A percentile compares a stretch with the other conserved stretches of the same genome.
These are phyloP conservation scores for Meiosimyza platycephala DNA, from an alignment of 2,888 invertebrate species.

Conservation along the genomic window DNA sequence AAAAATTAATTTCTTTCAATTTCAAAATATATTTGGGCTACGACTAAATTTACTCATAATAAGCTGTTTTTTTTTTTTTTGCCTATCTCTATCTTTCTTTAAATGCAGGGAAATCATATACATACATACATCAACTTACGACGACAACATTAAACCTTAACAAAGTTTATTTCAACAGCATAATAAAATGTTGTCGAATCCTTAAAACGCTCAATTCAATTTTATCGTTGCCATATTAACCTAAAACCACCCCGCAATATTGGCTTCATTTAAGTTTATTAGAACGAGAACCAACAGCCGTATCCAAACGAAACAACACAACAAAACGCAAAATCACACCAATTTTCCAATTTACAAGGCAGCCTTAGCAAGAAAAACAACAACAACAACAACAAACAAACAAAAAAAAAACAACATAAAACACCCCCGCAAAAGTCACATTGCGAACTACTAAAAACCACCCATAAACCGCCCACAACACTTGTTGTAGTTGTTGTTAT, in stretches of 20 bases:
- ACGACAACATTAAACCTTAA: too few species aligned
- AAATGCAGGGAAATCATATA: too few species aligned
- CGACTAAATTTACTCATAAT: too few species aligned
- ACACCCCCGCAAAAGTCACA: not conserved
- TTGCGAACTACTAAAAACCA: not conserved
- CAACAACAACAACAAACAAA: too few species aligned
- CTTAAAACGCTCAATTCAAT: slow-evolving; percentile 56
- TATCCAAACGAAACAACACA: slow-evolving; percentile 33
- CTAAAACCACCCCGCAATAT: slow-evolving; percentile 64
- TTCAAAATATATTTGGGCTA: too few species aligned
- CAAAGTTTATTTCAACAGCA: not conserved
- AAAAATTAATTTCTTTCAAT: too few species aligned
- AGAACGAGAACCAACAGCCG: slow-evolving; percentile 46
- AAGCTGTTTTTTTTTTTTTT: too few species aligned
- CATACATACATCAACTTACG: too few species aligned
- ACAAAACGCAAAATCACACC: slow-evolving; percentile 43
- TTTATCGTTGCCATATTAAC: slow-evolving; percentile 64
- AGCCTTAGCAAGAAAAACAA: slow-evolving; percentile 46
- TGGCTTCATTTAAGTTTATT: slow-evolving; percentile 65
- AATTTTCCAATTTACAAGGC: slow-evolving; percentile 63
- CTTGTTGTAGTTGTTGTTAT: too few species aligned
- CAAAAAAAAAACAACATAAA: not conserved
- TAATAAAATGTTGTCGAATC: slow-evolving; percentile 12
- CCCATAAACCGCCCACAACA: slow-evolving; percentile 42
- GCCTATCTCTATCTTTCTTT: too few species aligned